Percentiles rank a stretch among this genome's conserved stretches.
Evolutionary conservation across 2,113 vertebrate genomes (phyloP).

Genomic region (Zapornia atra): DNA sequence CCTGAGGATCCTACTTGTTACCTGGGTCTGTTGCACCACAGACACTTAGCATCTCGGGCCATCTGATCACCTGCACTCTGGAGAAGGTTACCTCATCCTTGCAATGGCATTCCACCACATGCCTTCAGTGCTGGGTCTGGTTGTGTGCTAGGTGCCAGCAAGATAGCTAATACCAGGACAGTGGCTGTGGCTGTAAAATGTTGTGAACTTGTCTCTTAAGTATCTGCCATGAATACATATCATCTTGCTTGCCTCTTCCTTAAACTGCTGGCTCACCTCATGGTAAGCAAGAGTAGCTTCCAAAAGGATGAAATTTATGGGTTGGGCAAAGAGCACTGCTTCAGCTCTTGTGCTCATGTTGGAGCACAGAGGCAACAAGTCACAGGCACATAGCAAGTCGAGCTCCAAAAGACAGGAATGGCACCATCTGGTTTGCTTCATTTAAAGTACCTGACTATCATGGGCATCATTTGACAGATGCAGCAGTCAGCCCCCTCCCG

Average conservation of each 20-base stretch:
- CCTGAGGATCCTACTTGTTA: background rate
- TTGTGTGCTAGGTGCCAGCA: background rate
- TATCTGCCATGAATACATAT: background rate
- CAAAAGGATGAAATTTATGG: background rate
- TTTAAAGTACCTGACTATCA: background rate
- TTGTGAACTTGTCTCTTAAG: background rate
- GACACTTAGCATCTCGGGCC: background rate
- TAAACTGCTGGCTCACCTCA: background rate
- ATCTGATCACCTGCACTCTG: background rate
- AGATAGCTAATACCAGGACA: background rate
- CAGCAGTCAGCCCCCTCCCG: background rate
- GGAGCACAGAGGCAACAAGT: background rate
- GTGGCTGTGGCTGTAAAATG: background rate
- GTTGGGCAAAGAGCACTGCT: background rate
- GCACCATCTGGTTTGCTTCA: background rate
- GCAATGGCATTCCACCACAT: background rate
- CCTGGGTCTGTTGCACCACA: background rate
- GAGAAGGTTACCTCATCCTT: background rate
- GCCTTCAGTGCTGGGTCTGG: background rate
- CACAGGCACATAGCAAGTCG: background rate
- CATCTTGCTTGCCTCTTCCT: background rate
- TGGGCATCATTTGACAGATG: background rate
- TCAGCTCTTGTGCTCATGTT: background rate
- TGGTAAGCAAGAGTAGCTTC: background rate
- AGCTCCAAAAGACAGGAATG: background rate